phyloP scores from a whole-genome alignment of 2,888 invertebrate genomes.

The Cheilosia urbana region DNA sequence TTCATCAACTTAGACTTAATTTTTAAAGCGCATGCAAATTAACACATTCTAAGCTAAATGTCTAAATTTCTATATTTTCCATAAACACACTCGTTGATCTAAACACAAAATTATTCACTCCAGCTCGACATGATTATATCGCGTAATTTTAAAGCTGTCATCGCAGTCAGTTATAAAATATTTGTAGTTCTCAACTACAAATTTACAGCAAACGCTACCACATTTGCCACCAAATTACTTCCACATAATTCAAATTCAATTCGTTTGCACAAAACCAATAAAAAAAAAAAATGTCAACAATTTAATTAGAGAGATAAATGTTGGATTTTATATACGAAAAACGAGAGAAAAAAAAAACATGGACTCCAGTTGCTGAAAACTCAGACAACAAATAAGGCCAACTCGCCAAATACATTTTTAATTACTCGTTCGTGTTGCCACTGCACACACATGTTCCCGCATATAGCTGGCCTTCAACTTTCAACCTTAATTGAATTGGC shows the following conservation, averaged over 20 bases:
- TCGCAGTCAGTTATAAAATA: too few relatives aligned
- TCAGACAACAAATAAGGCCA: not conserved
- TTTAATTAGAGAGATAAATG: constrained; percentile 63
- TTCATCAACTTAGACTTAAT: too few relatives aligned
- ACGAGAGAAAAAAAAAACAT: constrained; percentile 19
- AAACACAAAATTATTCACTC: too few relatives aligned
- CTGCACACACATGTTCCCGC: constrained; percentile 64
- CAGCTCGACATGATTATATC: too few relatives aligned
- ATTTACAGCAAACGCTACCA: not conserved
- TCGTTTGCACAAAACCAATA: constrained; percentile 35
- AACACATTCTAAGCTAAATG: too few relatives aligned
- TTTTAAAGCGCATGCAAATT: too few relatives aligned
- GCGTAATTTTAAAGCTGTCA: too few relatives aligned
- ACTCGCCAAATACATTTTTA: constrained; percentile 66
- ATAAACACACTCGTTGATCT: too few relatives aligned
- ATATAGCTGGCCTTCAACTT: constrained; percentile 70
- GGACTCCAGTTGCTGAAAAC: too few relatives aligned
- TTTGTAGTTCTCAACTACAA: too few relatives aligned
- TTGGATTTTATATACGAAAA: constrained; percentile 45
- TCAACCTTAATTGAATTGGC: constrained; percentile 76
- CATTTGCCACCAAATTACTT: constrained; percentile 45
- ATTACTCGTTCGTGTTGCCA: constrained; percentile 70
- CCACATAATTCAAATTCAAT: constrained; percentile 47
- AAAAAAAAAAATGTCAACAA: constrained; percentile 47
- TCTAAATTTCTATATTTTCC: too few relatives aligned